Conservation (phyloP, 1,140 invertebrate genomes). For the Drosophila paulistorum region DNA sequence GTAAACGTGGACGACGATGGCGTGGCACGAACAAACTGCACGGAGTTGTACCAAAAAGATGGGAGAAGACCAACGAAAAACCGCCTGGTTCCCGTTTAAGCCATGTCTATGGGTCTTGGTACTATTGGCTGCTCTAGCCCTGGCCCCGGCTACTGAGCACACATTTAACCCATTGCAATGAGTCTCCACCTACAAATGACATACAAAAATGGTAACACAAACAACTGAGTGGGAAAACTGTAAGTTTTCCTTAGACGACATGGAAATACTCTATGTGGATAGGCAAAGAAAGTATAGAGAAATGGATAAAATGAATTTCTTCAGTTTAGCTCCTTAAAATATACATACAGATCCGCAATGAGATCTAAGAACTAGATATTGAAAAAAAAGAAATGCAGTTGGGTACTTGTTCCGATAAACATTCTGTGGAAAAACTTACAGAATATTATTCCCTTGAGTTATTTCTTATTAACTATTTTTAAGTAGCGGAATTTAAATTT, state of each 20-base stretch:
- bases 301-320: too few species aligned
- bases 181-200: conserved; percentile 55
- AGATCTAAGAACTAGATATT: too few species aligned
- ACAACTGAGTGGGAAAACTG: conserved; percentile 22
- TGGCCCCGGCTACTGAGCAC: conserved; percentile 45
- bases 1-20: conserved; percentile 14
- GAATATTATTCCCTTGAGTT: too few species aligned
- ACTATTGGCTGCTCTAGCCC: conserved; percentile 10
- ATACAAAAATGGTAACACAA: conserved; percentile 77
- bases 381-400: too few species aligned
- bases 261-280: conserved; percentile 33
- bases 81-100: too few species aligned
- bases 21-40: conserved; percentile 63
- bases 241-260: conserved; percentile 5
- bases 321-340: too few species aligned
- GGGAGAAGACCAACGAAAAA: conserved; percentile 19
- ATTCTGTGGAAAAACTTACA: too few species aligned
- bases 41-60: conserved; percentile 31
- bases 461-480: too few species aligned
- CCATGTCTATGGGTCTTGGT: not conserved
- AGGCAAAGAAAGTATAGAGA: not conserved
- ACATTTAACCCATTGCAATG: conserved; percentile 48
- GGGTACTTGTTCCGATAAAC: too few species aligned
- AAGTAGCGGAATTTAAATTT: too few species aligned
- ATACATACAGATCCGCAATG: too few species aligned